Conservation (phyloP, 2,113 vertebrate species). For the Pogona vitticeps region DNA sequence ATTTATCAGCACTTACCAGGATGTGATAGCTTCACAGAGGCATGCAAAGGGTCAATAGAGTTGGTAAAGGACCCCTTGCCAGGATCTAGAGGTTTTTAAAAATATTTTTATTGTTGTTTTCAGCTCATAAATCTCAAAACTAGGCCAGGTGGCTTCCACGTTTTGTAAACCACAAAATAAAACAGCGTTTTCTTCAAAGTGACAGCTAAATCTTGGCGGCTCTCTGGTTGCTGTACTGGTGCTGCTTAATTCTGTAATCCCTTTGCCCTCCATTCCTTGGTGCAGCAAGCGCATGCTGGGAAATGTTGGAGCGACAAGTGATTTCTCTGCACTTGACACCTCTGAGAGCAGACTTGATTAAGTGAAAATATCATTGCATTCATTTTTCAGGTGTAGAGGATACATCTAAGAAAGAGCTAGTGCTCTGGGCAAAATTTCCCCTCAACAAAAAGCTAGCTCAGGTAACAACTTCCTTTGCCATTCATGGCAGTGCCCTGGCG, state of each 20-base stretch:
- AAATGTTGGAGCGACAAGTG: slow-evolving; percentile 75
- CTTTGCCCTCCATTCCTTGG: slow-evolving; percentile 73
- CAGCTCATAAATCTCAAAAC: slow-evolving; percentile 33
- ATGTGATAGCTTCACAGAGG: slow-evolving; percentile 6
- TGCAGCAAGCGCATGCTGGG: slow-evolving; percentile 65
- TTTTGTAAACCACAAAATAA: slow-evolving; percentile 71
- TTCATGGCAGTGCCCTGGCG: slow-evolving; percentile 35
- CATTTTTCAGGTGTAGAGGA: slow-evolving; percentile 63
- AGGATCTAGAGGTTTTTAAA: not conserved
- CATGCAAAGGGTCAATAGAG: slow-evolving; percentile 34
- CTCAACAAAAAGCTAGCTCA: not conserved
- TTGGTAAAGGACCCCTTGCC: fast-evolving
- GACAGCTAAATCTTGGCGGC: slow-evolving; percentile 79
- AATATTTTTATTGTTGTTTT: not conserved
- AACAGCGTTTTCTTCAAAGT: slow-evolving; percentile 79
- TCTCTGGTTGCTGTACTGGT: slow-evolving; percentile 52
- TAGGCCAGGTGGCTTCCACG: slow-evolving; percentile 61
- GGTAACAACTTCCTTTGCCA: slow-evolving; percentile 29
- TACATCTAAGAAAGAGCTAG: slow-evolving; percentile 38
- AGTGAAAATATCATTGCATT: slow-evolving; percentile 74
- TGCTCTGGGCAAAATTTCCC: slow-evolving; percentile 21
- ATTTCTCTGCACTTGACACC: slow-evolving; percentile 75
- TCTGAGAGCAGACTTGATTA: slow-evolving; percentile 70
- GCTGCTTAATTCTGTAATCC: slow-evolving; percentile 76
- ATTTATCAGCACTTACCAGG: not conserved